Base-by-base conservation (phyloP, 1,140 invertebrate genomes). In the Macrosteles quadrilineatus region DNA sequence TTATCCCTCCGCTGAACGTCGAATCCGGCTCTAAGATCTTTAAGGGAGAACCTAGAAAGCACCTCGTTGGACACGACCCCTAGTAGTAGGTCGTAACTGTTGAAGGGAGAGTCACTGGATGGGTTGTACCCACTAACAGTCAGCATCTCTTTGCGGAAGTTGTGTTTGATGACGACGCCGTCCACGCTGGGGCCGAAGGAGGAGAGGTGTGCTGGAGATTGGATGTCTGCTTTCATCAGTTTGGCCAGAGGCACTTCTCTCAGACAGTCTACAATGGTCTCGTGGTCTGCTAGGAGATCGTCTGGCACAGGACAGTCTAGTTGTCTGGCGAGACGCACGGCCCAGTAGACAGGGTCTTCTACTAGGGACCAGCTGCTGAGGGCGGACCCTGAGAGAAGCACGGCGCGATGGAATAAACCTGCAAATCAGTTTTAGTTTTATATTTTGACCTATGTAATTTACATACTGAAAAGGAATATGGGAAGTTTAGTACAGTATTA, bases 311-410 rank as follows among this genome's bases (percentile, higher is more conserved):
- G 87, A 77, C 95, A 98, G 79, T 96, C 96, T 3, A 95, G 86
- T 57, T 89, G 87, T 70, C 86, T 87, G 1, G 93, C 93, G 59
- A 98, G 81, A 78, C 92, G 89, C 19, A 91, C 81, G 14, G 95
- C 92, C 78, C 92, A 96, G 68, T 88, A 87, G 0, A 91, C 87
- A 0, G 95, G 93, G 80, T 97, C 92, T 75, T 93, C 90, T 2
- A 96, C 93, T 50, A 96, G 83, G 0, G 95, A 95, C 96, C 93
- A 98, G 0, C 91, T 93, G 40, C 92, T 93, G 17, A 97, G 81
- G 0, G 96, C 95, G 23, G 96, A 97, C 4, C 96, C 96, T 1
- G 94, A 96, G 77, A 97, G 85, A 4, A 98, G 84, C 67, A 98
- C 91, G 3, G 93, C 91, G 71, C 95, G 87, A 73, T 96, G 93